These are phyloP conservation scores for Ashinkailepas kermadecensis DNA, from an alignment of 2,888 invertebrate genomes.

Conservation along the genomic window DNA sequence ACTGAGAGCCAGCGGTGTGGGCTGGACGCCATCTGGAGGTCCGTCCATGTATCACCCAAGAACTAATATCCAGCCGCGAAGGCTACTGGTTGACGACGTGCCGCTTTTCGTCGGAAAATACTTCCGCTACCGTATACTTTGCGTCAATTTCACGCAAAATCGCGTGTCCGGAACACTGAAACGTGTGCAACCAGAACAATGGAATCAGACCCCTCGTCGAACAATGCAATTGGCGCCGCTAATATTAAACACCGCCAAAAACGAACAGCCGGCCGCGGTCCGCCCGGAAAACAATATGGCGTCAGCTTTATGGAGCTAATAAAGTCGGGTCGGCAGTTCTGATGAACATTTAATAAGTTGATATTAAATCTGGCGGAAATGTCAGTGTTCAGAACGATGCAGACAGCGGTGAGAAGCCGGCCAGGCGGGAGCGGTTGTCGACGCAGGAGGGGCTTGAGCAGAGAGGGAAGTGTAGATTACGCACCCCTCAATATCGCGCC, in stretches of 20 bases:
- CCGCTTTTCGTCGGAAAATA: background rate
- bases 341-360: conserved; percentile 21
- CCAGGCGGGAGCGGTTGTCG: background rate
- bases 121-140: background rate
- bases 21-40: background rate
- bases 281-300: background rate
- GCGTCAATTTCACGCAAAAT: background rate
- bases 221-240: background rate
- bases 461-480: too few relatives aligned
- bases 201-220: background rate
- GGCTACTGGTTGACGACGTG: background rate
- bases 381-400: conserved; percentile 5
- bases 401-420: background rate
- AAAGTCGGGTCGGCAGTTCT: conserved; percentile 4
- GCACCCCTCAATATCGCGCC: too few relatives aligned
- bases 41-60: background rate
- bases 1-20: too few relatives aligned
- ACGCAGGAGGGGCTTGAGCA: too few relatives aligned
- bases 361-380: conserved; percentile 23
- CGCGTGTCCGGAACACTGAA: background rate
- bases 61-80: background rate
- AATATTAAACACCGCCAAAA: background rate
- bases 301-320: background rate
- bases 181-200: background rate
- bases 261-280: background rate